phyloP scores from a whole-genome alignment of 2,113 vertebrate species.

The Aldabrachelys gigantea region DNA sequence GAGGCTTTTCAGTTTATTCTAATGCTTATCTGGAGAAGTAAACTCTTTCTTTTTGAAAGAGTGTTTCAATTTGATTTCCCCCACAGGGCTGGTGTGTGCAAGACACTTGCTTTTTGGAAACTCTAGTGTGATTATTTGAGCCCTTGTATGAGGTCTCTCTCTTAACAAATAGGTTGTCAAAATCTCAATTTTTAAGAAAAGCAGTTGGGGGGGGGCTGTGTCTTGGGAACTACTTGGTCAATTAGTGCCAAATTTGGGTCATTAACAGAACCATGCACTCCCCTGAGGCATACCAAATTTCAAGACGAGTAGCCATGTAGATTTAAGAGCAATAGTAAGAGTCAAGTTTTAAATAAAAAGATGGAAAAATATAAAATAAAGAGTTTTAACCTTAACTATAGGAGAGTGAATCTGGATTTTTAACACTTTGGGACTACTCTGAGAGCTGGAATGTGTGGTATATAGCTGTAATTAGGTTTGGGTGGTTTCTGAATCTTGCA shows the following conservation, averaged over 20 bases:
- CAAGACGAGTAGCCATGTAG: not conserved
- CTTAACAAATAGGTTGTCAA: not conserved
- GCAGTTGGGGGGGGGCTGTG: not conserved
- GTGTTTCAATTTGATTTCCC: not conserved
- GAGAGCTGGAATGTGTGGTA: not conserved
- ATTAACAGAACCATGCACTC: not conserved
- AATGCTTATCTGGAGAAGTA: not conserved
- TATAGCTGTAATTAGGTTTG: constrained; percentile 46
- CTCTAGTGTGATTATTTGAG: not conserved
- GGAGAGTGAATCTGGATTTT: not conserved
- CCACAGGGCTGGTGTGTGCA: not conserved
- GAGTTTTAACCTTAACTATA: not conserved
- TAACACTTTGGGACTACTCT: constrained; percentile 14
- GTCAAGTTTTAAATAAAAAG: not conserved
- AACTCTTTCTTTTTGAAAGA: not conserved
- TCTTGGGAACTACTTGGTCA: not conserved
- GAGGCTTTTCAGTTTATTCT: not conserved
- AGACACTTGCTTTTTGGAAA: not conserved
- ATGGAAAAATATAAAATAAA: no score
- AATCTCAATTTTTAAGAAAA: not conserved
- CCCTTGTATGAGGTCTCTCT: not conserved
- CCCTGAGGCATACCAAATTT: not conserved
- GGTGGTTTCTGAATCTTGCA: not conserved
- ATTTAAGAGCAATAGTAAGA: not conserved
- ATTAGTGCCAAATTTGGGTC: not conserved